Conservation (phyloP, 2,888 invertebrate genomes). For the Ctenicera cuprea region DNA sequence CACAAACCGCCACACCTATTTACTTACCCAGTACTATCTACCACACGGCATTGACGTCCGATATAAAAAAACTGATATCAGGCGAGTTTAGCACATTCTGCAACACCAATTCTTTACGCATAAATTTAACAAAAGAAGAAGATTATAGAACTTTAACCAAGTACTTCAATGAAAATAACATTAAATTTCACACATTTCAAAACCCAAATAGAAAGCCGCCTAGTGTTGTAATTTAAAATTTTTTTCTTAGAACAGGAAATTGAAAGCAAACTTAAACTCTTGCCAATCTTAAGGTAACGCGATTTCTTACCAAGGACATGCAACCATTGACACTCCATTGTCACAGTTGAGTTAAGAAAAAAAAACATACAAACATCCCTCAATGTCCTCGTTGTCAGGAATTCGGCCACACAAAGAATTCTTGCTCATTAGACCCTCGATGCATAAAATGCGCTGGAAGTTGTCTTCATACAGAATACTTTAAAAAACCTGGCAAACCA, state of each 20-base stretch:
- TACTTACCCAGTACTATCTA: background rate
- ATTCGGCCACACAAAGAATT: constrained; percentile 23
- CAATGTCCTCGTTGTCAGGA: constrained; percentile 9
- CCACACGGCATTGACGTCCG: background rate
- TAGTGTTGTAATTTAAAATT: constrained; percentile 19
- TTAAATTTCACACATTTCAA: constrained; percentile 24
- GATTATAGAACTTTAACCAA: constrained; percentile 16
- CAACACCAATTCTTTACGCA: constrained; percentile 23
- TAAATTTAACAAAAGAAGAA: constrained; percentile 16
- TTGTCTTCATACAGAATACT: background rate
- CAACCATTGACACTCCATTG: constrained; percentile 10
- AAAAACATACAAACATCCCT: constrained; percentile 3
- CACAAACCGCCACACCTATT: background rate
- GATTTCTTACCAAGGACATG: constrained; percentile 5
- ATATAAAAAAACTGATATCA: background rate
- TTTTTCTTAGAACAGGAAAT: constrained; percentile 17
- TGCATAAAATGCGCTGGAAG: background rate
- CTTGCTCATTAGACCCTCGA: constrained; percentile 20
- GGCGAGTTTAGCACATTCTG: constrained; percentile 12
- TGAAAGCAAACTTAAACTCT: background rate
- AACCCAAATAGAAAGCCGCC: constrained; percentile 6
- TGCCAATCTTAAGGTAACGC: constrained; percentile 1
- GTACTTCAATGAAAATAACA: constrained; percentile 12
- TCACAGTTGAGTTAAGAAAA: constrained; percentile 24
- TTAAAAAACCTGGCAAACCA: constrained; percentile 1